Base-by-base conservation (phyloP, 2,888 invertebrate species). In the Lagria hirta region DNA sequence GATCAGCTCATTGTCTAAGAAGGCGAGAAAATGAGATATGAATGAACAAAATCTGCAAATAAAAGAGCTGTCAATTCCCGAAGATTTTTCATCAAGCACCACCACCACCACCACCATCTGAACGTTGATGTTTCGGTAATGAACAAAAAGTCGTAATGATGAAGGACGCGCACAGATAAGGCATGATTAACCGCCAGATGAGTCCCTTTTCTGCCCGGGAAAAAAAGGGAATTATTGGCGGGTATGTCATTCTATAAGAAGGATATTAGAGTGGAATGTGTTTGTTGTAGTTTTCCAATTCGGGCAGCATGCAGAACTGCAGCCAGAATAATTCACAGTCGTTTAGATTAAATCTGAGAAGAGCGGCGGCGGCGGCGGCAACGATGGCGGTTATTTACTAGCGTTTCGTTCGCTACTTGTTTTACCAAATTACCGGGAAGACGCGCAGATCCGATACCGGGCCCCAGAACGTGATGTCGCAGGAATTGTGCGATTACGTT, bases 71-170 rank as follows among this genome's bases (percentile, higher is more conserved):
- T 72, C 72, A 71, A 68, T 72, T 71, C 64, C 64, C 62, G 52
- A 58, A 68, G 70, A 70, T 71, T 72, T 72, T 72, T 72, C 72
- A 71, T 72, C 72, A 67, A 65, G 68, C 68, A 62, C n/a, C n/a
- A n/a, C n/a, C n/a, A n/a, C n/a, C n/a, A n/a, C n/a, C n/a, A n/a
- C n/a, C n/a, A n/a, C 66, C 68, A 68, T 67, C 68, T 66, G 67
- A 68, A 58, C 64, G 64, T 62, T 68, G 67, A 68, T 66, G 65
- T 68, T 67, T 65, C 62, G 58, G 60, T 70, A 71, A 71, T 71
- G 70, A 71, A 70, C 69, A 69, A 70, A 71, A 71, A 70, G 65
- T 64, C 60, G 66, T 69, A 69, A 69, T 66, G 69, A 69, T 68
- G 68, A 68, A 64, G 64, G 68, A 68, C 66, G 62, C 58, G 50